These are phyloP conservation scores for Carollia perspicillata DNA, from an alignment of 2,113 vertebrate species.

Conservation along the genomic window DNA sequence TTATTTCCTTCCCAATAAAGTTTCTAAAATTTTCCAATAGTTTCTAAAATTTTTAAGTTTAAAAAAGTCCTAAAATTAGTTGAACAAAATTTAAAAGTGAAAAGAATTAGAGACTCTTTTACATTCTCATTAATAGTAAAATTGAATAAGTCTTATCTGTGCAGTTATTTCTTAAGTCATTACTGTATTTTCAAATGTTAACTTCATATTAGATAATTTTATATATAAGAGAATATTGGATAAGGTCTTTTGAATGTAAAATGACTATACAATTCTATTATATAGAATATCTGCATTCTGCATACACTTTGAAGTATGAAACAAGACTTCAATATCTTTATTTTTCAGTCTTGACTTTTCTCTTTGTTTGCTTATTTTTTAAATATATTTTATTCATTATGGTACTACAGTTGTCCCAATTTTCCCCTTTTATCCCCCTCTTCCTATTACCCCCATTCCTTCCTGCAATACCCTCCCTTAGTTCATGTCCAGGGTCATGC, in stretches of 20 bases:
- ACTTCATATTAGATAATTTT: background rate
- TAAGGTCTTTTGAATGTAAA: background rate
- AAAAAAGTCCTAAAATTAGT: background rate
- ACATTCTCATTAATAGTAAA: background rate
- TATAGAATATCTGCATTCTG: background rate
- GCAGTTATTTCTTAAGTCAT: background rate
- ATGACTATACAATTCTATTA: background rate
- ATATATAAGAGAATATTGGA: background rate
- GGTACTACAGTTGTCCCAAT: too few relatives aligned
- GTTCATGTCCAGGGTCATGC: too few relatives aligned
- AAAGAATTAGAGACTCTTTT: background rate
- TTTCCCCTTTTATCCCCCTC: too few relatives aligned
- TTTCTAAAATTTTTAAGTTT: background rate
- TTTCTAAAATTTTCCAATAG: background rate
- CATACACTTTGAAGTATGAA: background rate
- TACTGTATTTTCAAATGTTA: background rate
- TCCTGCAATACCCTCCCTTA: too few relatives aligned
- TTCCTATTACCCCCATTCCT: too few relatives aligned
- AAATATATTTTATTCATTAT: too few relatives aligned
- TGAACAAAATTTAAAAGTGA: too few relatives aligned
- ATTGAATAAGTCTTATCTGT: background rate
- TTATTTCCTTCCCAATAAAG: background rate
- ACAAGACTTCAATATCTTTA: background rate
- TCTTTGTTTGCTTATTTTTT: too few relatives aligned
- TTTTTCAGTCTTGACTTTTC: background rate